A percentile compares a stretch with the other conserved stretches of the same genome.
Evolutionary conservation across 1,140 invertebrate species (phyloP).

Genomic region (Heliconius melpomene): DNA sequence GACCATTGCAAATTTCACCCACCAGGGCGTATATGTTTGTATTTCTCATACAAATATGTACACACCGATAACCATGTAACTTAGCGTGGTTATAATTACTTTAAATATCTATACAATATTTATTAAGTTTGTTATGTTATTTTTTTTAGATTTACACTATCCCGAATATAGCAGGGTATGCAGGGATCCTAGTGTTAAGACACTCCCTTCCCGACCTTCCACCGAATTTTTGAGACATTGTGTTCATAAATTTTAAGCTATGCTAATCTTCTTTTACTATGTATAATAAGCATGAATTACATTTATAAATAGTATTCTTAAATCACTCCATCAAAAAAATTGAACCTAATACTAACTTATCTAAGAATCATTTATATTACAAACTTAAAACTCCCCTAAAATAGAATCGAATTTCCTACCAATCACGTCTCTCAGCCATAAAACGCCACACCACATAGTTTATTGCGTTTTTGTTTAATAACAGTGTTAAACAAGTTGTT

Average conservation of each 20-base stretch:
- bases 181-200: neutral
- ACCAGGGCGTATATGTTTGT: neutral
- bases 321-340: too few species aligned
- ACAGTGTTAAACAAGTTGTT: neutral
- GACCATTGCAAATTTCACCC: neutral
- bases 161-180: neutral
- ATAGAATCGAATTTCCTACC: too few species aligned
- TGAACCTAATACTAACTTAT: too few species aligned
- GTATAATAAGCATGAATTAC: too few species aligned
- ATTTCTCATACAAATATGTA: constrained; percentile 5
- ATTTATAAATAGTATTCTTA: too few species aligned
- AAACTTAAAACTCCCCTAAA: too few species aligned
- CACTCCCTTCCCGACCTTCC: neutral
- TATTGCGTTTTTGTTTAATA: constrained; percentile 2
- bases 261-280: too few species aligned
- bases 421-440: too few species aligned
- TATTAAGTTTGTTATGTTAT: neutral
- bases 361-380: too few species aligned
- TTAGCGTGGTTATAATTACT: neutral
- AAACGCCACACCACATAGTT: neutral
- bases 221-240: neutral
- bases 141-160: neutral
- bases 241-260: too few species aligned
- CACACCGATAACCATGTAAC: neutral
- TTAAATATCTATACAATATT: too few species aligned